Evolutionary conservation across 2,113 vertebrate genomes (phyloP), one percentile per base, ranked within the genome.

Genomic region (Alexandromys fortis): DNA sequence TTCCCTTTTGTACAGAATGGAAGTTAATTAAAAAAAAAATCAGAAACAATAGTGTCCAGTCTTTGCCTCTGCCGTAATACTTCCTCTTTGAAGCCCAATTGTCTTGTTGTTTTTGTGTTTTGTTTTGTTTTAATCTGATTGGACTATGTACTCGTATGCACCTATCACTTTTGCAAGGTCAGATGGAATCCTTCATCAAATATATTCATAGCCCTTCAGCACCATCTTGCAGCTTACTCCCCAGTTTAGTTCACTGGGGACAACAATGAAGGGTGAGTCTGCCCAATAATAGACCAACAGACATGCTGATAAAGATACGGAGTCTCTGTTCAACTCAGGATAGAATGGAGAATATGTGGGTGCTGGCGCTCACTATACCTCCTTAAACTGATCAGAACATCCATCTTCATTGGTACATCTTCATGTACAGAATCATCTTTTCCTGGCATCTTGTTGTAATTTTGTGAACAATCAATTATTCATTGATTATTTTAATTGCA

Each of bases 21-120:
- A 61, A 97, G 75, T 61, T 82, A 96, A 42, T 24, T 42, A 75
- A 94, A 90, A 97, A 90, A 97, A 47, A 2, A 61, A 2, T 2
- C 19, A 86, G 52, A 22, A 89, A n/a, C 2, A 75, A 5, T 1
- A 28, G 28, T 28, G 42, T 7, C 52, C 79, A 72, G 65, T 63
- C 42, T 49, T 79, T 79, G 1, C 4, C 0, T 65, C 6, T 10
- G 1, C 28, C 3, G 9, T 7, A 26, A 49, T 70, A 81, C 3
- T 79, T 77, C 72, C 5, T 55, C 9, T 38, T 78, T 89, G 35
- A 85, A 7, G 1, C 14, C 21, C 78, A 63, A 68, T 3, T 10
- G 17, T 12, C 28, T 58, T 58, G 19, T 58, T 58, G 58, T 21
- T 21, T 21, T 58, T 19, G 19, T 55, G 28, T 21, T 73, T 9